These are phyloP conservation scores for Chaenogobius annularis DNA, from an alignment of 2,113 vertebrate genomes.

Conservation along the genomic window DNA sequence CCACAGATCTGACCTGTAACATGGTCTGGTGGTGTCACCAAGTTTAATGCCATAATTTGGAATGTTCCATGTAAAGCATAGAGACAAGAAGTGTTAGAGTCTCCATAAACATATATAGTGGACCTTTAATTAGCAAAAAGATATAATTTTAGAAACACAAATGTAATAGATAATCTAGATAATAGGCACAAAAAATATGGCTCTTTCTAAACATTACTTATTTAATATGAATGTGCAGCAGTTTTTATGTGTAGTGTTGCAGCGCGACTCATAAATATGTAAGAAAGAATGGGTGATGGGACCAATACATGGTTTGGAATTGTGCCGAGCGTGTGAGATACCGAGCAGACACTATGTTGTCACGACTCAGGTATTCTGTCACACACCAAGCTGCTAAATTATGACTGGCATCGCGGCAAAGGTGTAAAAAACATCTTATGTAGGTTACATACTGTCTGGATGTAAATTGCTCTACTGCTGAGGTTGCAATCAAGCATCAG, in stretches of 20 bases:
- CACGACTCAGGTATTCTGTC: slow-evolving; percentile 41
- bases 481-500: slow-evolving; percentile 19
- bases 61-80: neutral
- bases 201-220: neutral
- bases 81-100: too few species aligned
- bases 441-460: slow-evolving; percentile 30
- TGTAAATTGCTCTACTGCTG: slow-evolving; percentile 28
- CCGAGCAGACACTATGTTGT: slow-evolving; percentile 23
- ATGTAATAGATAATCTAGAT: neutral
- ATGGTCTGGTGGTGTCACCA: too few species aligned
- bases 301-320: slow-evolving; percentile 10
- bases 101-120: too few species aligned
- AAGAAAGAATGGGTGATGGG: neutral
- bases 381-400: slow-evolving; percentile 45
- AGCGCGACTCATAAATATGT: neutral
- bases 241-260: neutral
- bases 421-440: slow-evolving; percentile 33
- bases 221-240: neutral
- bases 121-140: neutral
- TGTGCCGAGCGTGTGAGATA: neutral
- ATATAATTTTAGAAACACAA: neutral
- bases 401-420: slow-evolving; percentile 22
- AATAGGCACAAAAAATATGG: too few species aligned
- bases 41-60: neutral
- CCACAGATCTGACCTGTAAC: too few species aligned